Evolutionary conservation across 2,888 invertebrate species (phyloP).

Genomic region (Drosophila mimetica): DNA sequence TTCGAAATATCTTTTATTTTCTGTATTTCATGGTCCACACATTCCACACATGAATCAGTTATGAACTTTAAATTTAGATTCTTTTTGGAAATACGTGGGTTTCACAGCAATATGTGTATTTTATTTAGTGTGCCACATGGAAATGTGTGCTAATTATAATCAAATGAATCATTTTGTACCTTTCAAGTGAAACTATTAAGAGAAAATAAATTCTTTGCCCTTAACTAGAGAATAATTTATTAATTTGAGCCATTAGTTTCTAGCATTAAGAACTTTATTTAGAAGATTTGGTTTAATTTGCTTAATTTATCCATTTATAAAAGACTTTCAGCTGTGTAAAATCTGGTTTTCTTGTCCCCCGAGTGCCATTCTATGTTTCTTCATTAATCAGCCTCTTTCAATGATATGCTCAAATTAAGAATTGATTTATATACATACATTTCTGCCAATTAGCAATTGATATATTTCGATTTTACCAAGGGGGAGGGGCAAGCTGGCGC

Average conservation of each 20-base stretch:
- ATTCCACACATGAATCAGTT: constrained; percentile 16
- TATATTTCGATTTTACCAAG: constrained; percentile 17
- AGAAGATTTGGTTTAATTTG: background rate
- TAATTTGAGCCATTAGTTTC: background rate
- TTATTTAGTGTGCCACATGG: background rate
- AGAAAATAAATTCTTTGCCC: background rate
- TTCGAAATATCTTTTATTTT: background rate
- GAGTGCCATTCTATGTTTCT: constrained; percentile 28
- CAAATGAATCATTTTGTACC: constrained; percentile 5
- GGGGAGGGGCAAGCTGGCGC: constrained; percentile 11
- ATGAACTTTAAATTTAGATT: constrained; percentile 18
- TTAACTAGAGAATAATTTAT: background rate
- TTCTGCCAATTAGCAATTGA: constrained; percentile 43
- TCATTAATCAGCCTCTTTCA: constrained; percentile 20
- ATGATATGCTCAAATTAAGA: constrained; percentile 34
- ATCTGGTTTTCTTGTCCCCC: constrained; percentile 17
- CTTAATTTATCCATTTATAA: constrained; percentile 19
- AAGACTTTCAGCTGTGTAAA: background rate
- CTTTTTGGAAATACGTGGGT: constrained; percentile 40
- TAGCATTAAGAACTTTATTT: background rate
- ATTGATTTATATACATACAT: constrained; percentile 31
- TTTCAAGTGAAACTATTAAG: constrained; percentile 1
- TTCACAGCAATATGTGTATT: background rate
- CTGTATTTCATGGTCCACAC: constrained; percentile 19
- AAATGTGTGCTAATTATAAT: constrained; percentile 9